These are phyloP conservation scores for Erebia aethiops DNA, from an alignment of 2,888 invertebrate species.

Conservation along the genomic window DNA sequence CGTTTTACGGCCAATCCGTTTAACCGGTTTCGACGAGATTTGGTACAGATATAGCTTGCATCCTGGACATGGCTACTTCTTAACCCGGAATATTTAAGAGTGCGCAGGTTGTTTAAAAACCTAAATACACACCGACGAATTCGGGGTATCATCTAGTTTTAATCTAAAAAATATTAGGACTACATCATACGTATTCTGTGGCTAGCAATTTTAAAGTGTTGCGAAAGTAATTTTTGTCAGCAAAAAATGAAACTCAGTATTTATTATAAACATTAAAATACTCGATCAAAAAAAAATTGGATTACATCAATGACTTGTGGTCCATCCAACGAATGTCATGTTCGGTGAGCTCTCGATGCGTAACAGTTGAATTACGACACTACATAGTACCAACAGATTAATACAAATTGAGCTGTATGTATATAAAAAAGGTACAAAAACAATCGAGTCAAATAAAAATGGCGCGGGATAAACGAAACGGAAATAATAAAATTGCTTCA, in stretches of 20 bases:
- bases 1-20: too few relatives aligned
- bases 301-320: slow-evolving; percentile 19
- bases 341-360: slow-evolving; percentile 28
- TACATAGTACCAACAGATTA: slow-evolving; percentile 26
- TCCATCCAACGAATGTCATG: slow-evolving; percentile 20
- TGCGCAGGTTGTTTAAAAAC: background rate
- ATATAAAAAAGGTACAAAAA: slow-evolving; percentile 23
- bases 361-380: slow-evolving; percentile 35
- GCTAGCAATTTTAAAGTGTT: too few relatives aligned
- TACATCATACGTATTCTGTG: too few relatives aligned
- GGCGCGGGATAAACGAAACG: slow-evolving; percentile 26
- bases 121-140: too few relatives aligned
- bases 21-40: too few relatives aligned
- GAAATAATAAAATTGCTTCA: slow-evolving; percentile 19
- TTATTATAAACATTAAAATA: background rate
- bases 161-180: too few relatives aligned
- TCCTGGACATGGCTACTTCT: too few relatives aligned
- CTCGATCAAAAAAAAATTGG: background rate
- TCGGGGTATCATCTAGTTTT: too few relatives aligned
- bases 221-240: too few relatives aligned
- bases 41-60: too few relatives aligned
- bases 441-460: slow-evolving; percentile 27
- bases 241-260: too few relatives aligned
- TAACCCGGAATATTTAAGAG: too few relatives aligned
- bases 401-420: slow-evolving; percentile 36